phyloP scores from a whole-genome alignment of 2,797 vertebrate genomes.

The Pempheris klunzingeri region DNA sequence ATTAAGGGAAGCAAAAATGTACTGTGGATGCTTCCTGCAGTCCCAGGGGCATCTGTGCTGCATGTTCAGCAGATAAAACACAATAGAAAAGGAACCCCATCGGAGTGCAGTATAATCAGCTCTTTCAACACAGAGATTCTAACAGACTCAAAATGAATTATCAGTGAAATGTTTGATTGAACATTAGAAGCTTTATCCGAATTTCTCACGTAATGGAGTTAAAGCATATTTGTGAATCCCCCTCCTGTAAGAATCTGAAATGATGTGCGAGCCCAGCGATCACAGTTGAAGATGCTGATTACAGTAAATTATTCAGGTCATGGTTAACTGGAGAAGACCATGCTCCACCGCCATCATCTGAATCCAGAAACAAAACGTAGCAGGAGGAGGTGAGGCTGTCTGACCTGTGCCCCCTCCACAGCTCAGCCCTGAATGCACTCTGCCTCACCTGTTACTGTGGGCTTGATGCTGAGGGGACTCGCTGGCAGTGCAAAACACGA shows the following conservation, averaged over 20 bases:
- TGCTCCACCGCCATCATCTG: slow-evolving; percentile 43
- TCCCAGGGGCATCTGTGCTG: slow-evolving; percentile 57
- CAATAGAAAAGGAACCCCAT: slow-evolving; percentile 31
- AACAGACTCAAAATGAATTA: neutral
- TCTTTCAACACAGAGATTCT: slow-evolving; percentile 7
- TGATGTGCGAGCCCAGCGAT: slow-evolving; percentile 41
- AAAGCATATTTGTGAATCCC: neutral
- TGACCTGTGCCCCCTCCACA: slow-evolving; percentile 34
- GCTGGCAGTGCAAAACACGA: neutral
- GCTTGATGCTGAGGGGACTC: neutral
- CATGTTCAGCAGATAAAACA: slow-evolving; percentile 64
- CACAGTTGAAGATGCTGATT: slow-evolving; percentile 66
- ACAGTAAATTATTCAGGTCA: slow-evolving; percentile 77
- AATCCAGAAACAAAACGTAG: slow-evolving; percentile 37
- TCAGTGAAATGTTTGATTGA: neutral
- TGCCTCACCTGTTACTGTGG: slow-evolving; percentile 51
- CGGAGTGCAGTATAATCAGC: slow-evolving; percentile 30
- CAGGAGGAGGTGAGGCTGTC: slow-evolving; percentile 13
- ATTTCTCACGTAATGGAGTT: slow-evolving; percentile 13
- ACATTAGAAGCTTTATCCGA: neutral
- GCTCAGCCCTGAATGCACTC: neutral
- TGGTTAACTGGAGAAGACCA: slow-evolving; percentile 50
- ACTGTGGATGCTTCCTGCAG: slow-evolving; percentile 52
- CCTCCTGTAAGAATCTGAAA: slow-evolving; percentile 29
- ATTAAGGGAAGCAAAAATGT: slow-evolving; percentile 51